Percentiles rank a stretch among this genome's conserved stretches.
Conservation (phyloP, 2,888 invertebrate genomes). For the Acronicta leporina region DNA sequence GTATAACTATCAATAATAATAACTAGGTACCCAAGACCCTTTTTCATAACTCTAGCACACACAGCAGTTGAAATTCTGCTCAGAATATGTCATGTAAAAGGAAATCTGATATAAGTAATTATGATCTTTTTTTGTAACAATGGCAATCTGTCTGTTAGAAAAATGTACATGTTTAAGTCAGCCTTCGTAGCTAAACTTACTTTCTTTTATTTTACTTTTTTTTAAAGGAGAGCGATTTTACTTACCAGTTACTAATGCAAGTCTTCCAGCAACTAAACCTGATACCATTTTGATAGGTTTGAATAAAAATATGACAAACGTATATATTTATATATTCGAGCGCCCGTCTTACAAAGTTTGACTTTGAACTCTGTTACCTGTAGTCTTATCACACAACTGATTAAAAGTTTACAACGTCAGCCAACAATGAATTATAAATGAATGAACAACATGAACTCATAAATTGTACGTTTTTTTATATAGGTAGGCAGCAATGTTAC, state of each 20-base stretch:
- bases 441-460: no score
- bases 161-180: neutral
- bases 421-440: no score
- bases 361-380: slow-evolving; percentile 64
- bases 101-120: no score
- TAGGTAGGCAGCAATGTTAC: no score
- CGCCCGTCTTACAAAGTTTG: slow-evolving; percentile 53
- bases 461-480: no score
- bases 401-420: neutral
- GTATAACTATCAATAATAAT: no score
- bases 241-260: slow-evolving; percentile 83
- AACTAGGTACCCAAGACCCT: no score
- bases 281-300: slow-evolving; percentile 70
- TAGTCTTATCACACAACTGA: slow-evolving; percentile 28
- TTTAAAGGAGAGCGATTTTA: neutral
- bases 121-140: no score
- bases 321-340: neutral
- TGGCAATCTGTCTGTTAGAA: neutral
- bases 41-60: no score
- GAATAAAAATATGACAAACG: neutral
- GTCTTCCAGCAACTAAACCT: slow-evolving; percentile 78
- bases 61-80: no score
- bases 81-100: no score
- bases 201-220: neutral
- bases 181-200: neutral